Base-by-base conservation (phyloP, 2,113 vertebrate genomes). In the Dasyprocta punctata region DNA sequence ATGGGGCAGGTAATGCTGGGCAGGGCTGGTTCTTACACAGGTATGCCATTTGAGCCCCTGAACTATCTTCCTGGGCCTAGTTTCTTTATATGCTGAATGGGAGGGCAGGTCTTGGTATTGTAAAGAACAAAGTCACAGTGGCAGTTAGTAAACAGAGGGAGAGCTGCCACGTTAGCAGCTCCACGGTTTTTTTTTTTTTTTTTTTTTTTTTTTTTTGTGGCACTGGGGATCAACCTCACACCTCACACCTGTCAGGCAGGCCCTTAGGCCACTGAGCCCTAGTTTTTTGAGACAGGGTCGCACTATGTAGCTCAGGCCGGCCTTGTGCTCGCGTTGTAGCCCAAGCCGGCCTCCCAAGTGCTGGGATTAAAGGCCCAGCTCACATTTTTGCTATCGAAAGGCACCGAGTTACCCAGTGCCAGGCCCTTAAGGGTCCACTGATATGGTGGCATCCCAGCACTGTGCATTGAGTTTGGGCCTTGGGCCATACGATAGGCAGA, bases 401-500 rank as follows among this genome's bases (percentile, higher is more conserved):
- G 3, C 1, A 87, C 20, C 3, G 36, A 19, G 82, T 47, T 19
- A 16, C 41, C 65, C n/a, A 71, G 65, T 56, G 67, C 9, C 30
- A 52, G 67, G 80, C 20, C 80, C 49, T n/a, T 61, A 22, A 14
- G 36, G 4, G 49, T 10, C 26, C 10, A 20, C 47, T n/a, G 22
- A 47, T 1, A 58, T 7, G 30, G 10, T 0, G 33, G 56, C 0
- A 8, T 14, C 30, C 36, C 24, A 8, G 44, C 92, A 80, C 58
- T 56, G 49, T 3, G 5, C 16, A 10, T 2, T 28, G 38, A 30
- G 36, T 38, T 12, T 14, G 58, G 38, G 28, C 47, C 60, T n/a
- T 8, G 12, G 33, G 30, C 47, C 2, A 5, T 0, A 0, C 0
- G 3, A 65, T 9, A 5, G 0, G 13, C n/a, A 61, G 22, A 56